Evolutionary conservation across 2,797 vertebrate species (phyloP).

Genomic region (Xerus rutilus): DNA sequence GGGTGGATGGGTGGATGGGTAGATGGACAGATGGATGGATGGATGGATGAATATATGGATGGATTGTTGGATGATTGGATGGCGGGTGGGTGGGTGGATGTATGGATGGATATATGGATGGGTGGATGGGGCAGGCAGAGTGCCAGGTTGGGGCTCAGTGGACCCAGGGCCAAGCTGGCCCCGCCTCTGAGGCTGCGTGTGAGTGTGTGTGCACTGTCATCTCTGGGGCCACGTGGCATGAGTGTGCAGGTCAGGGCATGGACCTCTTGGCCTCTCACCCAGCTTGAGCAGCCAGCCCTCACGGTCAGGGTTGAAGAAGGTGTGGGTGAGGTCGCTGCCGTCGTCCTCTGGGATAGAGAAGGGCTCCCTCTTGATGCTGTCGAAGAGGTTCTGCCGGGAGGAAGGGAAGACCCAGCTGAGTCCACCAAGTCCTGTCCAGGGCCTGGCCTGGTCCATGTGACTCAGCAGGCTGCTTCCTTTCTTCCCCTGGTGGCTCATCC

Average conservation of each 20-base stretch:
- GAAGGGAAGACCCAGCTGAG: neutral
- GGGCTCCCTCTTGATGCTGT: slow-evolving; percentile 95
- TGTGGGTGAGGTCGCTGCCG: slow-evolving; percentile 96
- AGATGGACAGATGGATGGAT: neutral
- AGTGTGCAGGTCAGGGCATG: no score
- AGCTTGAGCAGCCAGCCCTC: slow-evolving; percentile 98
- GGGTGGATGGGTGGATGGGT: no score
- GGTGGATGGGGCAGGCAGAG: neutral
- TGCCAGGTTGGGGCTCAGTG: neutral
- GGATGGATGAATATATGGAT: no score
- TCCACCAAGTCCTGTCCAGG: no score
- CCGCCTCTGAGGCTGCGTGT: neutral
- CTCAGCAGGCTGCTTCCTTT: neutral
- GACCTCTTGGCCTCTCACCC: slow-evolving; percentile 86
- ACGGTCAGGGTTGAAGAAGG: slow-evolving; percentile 96
- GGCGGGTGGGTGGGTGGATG: neutral
- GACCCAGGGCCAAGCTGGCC: rapidly evolving
- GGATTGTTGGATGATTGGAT: no score
- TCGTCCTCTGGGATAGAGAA: slow-evolving; percentile 97
- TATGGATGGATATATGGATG: neutral
- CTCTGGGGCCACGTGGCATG: rapidly evolving
- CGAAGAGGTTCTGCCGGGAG: slow-evolving; percentile 92
- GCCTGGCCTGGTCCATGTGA: neutral
- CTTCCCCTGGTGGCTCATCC: neutral
- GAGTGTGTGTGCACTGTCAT: neutral